These are phyloP conservation scores for Ormyrus thymus DNA, from an alignment of 2,888 invertebrate species.

Conservation along the genomic window DNA sequence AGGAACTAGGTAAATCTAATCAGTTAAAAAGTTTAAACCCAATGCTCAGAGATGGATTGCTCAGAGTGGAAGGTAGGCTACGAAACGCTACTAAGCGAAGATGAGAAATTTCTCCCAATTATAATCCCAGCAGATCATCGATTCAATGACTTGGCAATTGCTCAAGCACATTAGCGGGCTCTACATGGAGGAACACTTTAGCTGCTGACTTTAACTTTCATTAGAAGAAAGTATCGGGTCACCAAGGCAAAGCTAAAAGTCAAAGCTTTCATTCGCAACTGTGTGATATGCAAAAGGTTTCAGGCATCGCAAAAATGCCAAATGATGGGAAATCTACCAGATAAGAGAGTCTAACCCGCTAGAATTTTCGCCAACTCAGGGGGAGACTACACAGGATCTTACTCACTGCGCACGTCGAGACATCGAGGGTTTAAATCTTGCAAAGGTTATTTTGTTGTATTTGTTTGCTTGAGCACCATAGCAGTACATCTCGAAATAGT, in stretches of 20 bases:
- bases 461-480: too few species aligned
- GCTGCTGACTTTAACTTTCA: slow-evolving; percentile 47
- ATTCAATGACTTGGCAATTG: slow-evolving; percentile 49
- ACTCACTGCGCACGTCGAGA: not conserved
- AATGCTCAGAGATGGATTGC: not conserved
- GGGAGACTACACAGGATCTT: slow-evolving; percentile 8
- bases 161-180: slow-evolving; percentile 44
- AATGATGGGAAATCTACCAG: slow-evolving; percentile 7
- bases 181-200: slow-evolving; percentile 57
- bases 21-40: not conserved
- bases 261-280: slow-evolving; percentile 45
- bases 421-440: not conserved
- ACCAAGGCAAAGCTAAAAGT: slow-evolving; percentile 49
- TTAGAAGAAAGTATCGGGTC: slow-evolving; percentile 54
- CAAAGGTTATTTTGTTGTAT: slow-evolving; percentile 7
- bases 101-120: slow-evolving; percentile 46
- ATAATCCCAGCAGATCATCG: slow-evolving; percentile 45
- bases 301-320: slow-evolving; percentile 55
- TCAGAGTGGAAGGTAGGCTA: slow-evolving; percentile 56
- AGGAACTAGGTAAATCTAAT: not conserved
- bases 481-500: slow-evolving; percentile 10
- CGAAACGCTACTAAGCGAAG: slow-evolving; percentile 15
- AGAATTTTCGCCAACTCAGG: slow-evolving; percentile 2
- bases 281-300: slow-evolving; percentile 55
- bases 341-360: not conserved